Evolutionary conservation across 2,113 vertebrate species (phyloP), one percentile per base, ranked within the genome.

Genomic region (Gadus chalcogrammus): DNA sequence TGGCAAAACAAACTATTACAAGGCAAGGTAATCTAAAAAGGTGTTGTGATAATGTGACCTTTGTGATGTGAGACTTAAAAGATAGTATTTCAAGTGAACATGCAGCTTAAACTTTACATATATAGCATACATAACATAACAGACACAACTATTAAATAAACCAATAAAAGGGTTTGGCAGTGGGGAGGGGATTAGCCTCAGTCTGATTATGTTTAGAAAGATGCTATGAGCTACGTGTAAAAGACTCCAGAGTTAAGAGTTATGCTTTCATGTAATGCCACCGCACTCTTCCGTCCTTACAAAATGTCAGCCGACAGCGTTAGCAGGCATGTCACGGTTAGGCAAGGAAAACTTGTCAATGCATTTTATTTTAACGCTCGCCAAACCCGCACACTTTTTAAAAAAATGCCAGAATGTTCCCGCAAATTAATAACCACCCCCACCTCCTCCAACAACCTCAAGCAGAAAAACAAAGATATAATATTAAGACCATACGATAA

Each of bases 401-500:
- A 82, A 80, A 86, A 86, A 82, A 79, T 78, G 75, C 77, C 73
- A 48, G 67, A 61, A 31, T 48, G 62, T 42, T 58, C 62, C 71
- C 28, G 12, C 42, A 12, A 18, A 31, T 68, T 18, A 70, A 62
- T 18, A 70, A 62, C 76, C 55, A 64, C 56, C 64, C 24, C 65
- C 71, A 58, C 73, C 69, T 72, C 68, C 84, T 86, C 87, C 73
- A 76, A 91, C 74, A 89, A 92, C 73, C 79, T 88, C 82, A 87
- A 83, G 78, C 79, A 89, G 74, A 82, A 82, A 90, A 79, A 87
- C 70, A 73, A 77, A 79, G 66, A 87, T 69, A 90, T 59, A 27
- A 59, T 64, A 64, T 38, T 67, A 24, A 72, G 38, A 70, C 35
- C 78, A 48, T 9, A 48, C 85, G 75, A 68, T 58, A 16, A 58